Base-by-base conservation (phyloP, 1,140 invertebrate genomes). In the Trichogramma pretiosum region DNA sequence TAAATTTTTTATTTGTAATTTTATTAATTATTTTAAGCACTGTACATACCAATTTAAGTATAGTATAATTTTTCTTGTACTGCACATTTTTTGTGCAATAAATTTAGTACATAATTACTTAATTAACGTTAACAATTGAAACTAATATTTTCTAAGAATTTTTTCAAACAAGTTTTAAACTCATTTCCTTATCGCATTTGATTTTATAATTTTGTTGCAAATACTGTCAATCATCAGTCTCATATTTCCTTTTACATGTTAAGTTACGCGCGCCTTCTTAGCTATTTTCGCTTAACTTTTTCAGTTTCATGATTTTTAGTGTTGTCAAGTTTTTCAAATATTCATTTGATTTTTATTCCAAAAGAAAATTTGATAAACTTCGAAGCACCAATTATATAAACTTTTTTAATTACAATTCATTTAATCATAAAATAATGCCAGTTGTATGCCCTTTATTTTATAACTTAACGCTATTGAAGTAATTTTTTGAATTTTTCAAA, bases 141-240 rank as follows among this genome's bases (percentile, higher is more conserved):
- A 46, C 53, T 50, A 59, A 59, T 54, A 55, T 63, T 37, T 23
- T 18, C 24, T 34, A 32, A 18, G 19, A 32, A 28, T 7, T 11
- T 23, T 22, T 34, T 43, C 18, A 32, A 21, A 34, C 13, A 34
- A 17, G 19, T 13, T 14, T 26, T 36, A n/a, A 5, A 11, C 21
- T 41, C 32, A 16, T 36, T 23, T 49, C 21, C n/a, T 23, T 23
- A 43, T 48, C 32, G 17, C 28, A 48, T 36, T 22, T 38, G 21
- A 26, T 53, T 61, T 62, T 60, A 56, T 58, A 60, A 60, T 59
- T 62, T 60, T 62, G n/a, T 61, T 62, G 53, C 58, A 59, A 71
- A 70, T 72, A 72, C 70, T 72, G 68, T 55, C n/a, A 46, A 46
- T 64, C 61, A 68, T 72, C 70, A 72, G 70, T 72, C 68, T 70